Conservation (phyloP, 2,797 vertebrate genomes). For the Phoeniculus purpureus region DNA sequence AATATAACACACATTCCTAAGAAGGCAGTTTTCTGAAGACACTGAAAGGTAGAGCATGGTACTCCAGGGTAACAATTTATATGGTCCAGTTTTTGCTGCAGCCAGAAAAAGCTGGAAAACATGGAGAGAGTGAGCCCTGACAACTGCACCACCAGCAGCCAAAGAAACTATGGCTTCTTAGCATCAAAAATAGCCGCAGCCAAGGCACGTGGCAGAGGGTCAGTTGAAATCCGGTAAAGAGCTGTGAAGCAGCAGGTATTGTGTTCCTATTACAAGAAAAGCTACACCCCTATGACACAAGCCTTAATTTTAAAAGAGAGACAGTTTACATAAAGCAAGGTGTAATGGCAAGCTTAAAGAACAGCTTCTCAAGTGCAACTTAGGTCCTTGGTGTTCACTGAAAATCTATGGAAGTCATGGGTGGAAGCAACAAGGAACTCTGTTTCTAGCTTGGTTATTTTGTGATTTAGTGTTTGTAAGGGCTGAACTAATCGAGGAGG, state of each 20-base stretch:
- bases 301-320: not conserved
- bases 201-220: not conserved
- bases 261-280: not conserved
- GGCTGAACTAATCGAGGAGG: not conserved
- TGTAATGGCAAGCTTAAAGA: not conserved
- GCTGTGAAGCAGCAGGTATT: not conserved
- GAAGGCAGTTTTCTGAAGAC: not conserved
- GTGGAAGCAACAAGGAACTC: not conserved
- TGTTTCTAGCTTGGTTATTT: not conserved
- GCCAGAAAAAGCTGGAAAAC: not conserved
- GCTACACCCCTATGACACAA: not conserved
- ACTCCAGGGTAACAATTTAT: not conserved
- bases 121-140: not conserved
- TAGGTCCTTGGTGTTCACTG: not conserved
- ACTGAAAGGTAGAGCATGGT: not conserved
- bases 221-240: not conserved
- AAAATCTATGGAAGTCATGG: not conserved
- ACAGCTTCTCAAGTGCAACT: not conserved
- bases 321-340: not conserved
- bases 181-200: not conserved
- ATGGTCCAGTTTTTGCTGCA: not conserved
- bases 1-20: not conserved
- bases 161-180: not conserved
- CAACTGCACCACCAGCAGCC: not conserved
- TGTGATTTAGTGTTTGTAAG: accelerated